Evolutionary conservation across 2,797 vertebrate species (phyloP).

Genomic region (Nyctibius grandis): DNA sequence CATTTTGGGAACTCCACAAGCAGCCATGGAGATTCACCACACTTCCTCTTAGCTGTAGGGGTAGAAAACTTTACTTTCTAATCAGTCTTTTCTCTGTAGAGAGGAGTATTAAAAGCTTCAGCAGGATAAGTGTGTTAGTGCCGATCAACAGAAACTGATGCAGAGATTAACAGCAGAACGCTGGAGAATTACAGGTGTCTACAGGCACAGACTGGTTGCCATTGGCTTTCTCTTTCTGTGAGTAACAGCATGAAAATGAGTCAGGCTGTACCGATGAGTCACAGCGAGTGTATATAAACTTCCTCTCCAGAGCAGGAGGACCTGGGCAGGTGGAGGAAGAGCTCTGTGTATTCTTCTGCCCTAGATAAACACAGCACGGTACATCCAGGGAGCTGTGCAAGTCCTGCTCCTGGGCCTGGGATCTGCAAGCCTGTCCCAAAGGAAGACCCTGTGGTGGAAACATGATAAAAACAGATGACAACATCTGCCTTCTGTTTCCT

Average conservation of each 20-base stretch:
- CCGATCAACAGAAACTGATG: not conserved
- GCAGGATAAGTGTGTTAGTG: not conserved
- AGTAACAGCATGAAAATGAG: constrained; percentile 49
- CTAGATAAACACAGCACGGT: not conserved
- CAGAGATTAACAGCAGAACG: constrained; percentile 16
- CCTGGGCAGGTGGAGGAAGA: constrained; percentile 11
- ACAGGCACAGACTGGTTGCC: constrained; percentile 51
- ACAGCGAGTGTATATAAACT: not conserved
- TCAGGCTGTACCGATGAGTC: constrained; percentile 25
- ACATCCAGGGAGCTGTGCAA: not conserved
- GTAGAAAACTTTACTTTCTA: not conserved
- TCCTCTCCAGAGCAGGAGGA: not conserved
- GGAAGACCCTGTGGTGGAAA: not conserved
- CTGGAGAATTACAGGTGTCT: constrained; percentile 53
- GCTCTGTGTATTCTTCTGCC: not conserved
- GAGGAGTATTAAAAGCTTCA: not conserved
- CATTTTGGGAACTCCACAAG: not conserved
- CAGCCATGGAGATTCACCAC: not conserved
- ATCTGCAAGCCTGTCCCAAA: not conserved
- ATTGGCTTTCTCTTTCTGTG: constrained; percentile 33
- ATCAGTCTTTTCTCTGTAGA: not conserved
- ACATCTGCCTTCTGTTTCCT: constrained; percentile 52
- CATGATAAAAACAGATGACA: not conserved
- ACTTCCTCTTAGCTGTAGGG: not conserved
- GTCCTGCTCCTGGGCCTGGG: not conserved